Conservation (phyloP, 2,113 vertebrate species). For the Polypterus senegalus region DNA sequence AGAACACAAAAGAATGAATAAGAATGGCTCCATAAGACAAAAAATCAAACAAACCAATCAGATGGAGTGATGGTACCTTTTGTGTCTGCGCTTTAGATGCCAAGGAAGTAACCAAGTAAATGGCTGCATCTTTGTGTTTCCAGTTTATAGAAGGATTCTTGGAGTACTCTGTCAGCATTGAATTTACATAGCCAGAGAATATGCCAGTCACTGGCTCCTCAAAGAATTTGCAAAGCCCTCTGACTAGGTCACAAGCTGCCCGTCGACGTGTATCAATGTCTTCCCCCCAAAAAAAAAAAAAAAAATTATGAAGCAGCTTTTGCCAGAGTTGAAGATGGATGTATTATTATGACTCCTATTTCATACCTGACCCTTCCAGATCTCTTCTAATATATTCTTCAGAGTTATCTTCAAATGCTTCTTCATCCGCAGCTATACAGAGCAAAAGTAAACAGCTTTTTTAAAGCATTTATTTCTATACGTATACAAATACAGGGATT, state of each 20-base stretch:
- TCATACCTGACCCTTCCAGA: slow-evolving; percentile 89
- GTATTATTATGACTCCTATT: slow-evolving; percentile 7
- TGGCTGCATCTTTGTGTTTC: slow-evolving; percentile 97
- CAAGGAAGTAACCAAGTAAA: slow-evolving; percentile 92
- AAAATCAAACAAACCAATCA: neutral
- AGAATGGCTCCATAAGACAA: neutral
- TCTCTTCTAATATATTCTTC: slow-evolving; percentile 96
- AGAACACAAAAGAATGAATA: slow-evolving; percentile 21
- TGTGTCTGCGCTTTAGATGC: slow-evolving; percentile 97
- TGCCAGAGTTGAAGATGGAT: neutral
- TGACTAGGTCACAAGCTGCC: slow-evolving; percentile 90
- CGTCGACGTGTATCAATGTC: slow-evolving; percentile 94
- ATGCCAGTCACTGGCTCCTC: slow-evolving; percentile 91
- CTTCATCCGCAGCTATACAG: slow-evolving; percentile 83
- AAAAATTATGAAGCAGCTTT: slow-evolving; percentile 3
- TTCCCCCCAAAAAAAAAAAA: slow-evolving; percentile 29
- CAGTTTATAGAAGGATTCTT: slow-evolving; percentile 86
- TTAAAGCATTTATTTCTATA: neutral
- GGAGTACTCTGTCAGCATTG: slow-evolving; percentile 86
- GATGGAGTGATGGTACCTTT: slow-evolving; percentile 56
- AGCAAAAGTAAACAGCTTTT: slow-evolving; percentile 12
- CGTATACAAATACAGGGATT: neutral
- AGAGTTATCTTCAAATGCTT: slow-evolving; percentile 97
- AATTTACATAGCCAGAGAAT: slow-evolving; percentile 94
- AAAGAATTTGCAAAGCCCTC: slow-evolving; percentile 92